Evolutionary conservation across 2,113 vertebrate species (phyloP).

Genomic region (Bos indicus): DNA sequence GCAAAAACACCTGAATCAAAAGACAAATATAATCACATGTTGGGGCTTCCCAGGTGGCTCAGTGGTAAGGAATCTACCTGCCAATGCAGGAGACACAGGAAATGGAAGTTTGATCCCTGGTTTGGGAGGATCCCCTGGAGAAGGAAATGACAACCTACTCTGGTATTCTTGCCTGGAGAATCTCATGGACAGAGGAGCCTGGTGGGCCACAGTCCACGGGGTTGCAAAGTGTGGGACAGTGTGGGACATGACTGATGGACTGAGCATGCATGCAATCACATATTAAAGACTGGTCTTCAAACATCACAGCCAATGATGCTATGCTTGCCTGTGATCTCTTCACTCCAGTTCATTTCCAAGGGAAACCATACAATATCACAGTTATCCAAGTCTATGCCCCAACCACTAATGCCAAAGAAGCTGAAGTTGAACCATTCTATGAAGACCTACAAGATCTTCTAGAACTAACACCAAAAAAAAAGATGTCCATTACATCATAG

Average conservation of each 20-base stretch:
- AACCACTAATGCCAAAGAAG: neutral
- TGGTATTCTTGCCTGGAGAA: neutral
- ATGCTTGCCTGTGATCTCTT: neutral
- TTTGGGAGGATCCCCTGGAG: neutral
- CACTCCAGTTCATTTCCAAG: neutral
- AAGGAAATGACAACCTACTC: neutral
- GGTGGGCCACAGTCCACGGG: neutral
- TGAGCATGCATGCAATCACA: neutral
- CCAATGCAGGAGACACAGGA: neutral
- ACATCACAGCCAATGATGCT: neutral
- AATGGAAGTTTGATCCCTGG: neutral
- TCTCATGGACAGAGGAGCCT: neutral
- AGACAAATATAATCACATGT: neutral
- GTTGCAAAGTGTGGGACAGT: neutral
- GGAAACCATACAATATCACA: neutral
- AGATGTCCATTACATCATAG: neutral
- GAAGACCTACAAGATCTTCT: neutral
- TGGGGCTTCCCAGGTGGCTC: neutral
- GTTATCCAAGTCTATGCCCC: neutral
- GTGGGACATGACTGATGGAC: neutral
- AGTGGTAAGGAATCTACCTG: neutral
- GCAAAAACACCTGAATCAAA: neutral
- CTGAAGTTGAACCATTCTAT: neutral
- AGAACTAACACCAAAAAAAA: neutral
- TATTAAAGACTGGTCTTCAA: neutral